These are phyloP conservation scores for Clistopyga incitator DNA, from an alignment of 2,888 invertebrate genomes.

Conservation along the genomic window DNA sequence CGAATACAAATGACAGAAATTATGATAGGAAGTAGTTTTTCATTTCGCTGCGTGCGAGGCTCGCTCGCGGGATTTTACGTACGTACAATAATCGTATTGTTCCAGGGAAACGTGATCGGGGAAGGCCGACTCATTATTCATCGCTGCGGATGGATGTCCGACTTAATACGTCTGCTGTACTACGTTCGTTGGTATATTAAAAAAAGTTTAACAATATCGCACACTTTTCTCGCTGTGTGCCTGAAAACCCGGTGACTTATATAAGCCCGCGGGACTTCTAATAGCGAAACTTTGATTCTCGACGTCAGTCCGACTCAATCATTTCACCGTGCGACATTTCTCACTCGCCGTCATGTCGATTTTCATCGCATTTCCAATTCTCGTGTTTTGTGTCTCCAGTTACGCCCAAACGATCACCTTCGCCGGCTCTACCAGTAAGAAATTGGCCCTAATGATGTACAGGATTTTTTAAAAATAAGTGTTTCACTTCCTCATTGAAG, in stretches of 20 bases:
- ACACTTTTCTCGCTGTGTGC: background rate
- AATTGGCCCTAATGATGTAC: background rate
- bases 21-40: slow-evolving; percentile 6
- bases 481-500: too few species aligned
- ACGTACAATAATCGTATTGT: slow-evolving; percentile 22
- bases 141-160: slow-evolving; percentile 35
- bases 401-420: background rate
- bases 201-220: slow-evolving; percentile 6
- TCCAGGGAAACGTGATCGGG: slow-evolving; percentile 22
- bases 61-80: background rate
- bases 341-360: background rate
- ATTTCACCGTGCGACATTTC: background rate
- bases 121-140: slow-evolving; percentile 34
- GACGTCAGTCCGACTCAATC: background rate
- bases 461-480: too few species aligned
- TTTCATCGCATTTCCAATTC: background rate
- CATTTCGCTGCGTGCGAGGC: background rate
- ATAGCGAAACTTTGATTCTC: background rate
- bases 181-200: background rate
- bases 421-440: background rate
- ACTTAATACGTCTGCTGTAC: background rate
- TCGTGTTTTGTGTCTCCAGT: background rate
- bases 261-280: slow-evolving; percentile 24
- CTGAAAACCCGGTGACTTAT: slow-evolving; percentile 20
- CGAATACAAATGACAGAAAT: background rate